Evolutionary conservation across 2,888 invertebrate species (phyloP).

Genomic region (Drosophila paramelanica): DNA sequence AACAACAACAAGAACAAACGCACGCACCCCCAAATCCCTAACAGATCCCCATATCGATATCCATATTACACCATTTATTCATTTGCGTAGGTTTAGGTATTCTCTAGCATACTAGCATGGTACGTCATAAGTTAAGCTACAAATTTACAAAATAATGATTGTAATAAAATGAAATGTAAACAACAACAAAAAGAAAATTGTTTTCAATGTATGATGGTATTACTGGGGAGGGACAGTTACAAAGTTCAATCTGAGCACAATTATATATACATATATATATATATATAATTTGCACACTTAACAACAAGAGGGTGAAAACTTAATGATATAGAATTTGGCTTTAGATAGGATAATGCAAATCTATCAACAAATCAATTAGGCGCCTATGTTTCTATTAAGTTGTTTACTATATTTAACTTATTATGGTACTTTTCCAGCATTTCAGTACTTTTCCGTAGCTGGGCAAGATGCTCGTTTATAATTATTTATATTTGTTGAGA

Average conservation of each 20-base stretch:
- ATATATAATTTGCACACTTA: too few relatives aligned
- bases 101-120: conserved; percentile 63
- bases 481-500: too few relatives aligned
- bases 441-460: neutral
- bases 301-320: too few relatives aligned
- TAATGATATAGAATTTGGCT: too few relatives aligned
- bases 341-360: neutral
- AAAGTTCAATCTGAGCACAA: too few relatives aligned
- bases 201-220: conserved; percentile 11
- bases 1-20: conserved; percentile 1
- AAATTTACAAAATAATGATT: conserved; percentile 29
- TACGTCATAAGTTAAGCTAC: conserved; percentile 66
- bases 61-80: conserved; percentile 49
- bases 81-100: conserved; percentile 78
- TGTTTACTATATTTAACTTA: neutral
- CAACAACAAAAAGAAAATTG: conserved; percentile 16
- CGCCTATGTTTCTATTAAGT: neutral
- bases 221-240: neutral
- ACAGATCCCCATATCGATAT: conserved; percentile 32
- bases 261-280: too few relatives aligned
- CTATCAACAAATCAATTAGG: neutral
- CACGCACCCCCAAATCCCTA: conserved; percentile 6
- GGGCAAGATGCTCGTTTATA: neutral
- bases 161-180: conserved; percentile 16
- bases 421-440: neutral